A percentile compares a stretch with the other conserved stretches of the same genome.
These are phyloP conservation scores for Myopa tessellatipennis DNA, from an alignment of 2,888 invertebrate species.

Conservation along the genomic window DNA sequence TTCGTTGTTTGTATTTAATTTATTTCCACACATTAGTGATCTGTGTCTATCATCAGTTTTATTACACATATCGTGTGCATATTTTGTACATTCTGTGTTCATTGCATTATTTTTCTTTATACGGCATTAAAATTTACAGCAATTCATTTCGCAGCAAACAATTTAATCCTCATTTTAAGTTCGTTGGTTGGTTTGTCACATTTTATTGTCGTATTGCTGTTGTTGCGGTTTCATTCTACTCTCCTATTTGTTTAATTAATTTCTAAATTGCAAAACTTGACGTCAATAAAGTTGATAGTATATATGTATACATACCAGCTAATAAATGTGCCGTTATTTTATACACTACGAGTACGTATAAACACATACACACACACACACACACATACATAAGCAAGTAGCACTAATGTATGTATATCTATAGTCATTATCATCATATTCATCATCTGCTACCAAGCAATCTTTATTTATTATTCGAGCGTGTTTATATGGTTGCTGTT, in stretches of 20 bases:
- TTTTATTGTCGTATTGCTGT: neutral
- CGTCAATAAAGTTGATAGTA: neutral
- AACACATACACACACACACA: neutral
- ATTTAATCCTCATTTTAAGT: slow-evolving; percentile 11
- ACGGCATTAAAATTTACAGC: neutral
- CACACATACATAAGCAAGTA: neutral
- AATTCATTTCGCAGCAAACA: neutral
- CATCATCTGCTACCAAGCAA: neutral
- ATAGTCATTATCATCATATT: neutral
- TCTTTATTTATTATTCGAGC: slow-evolving; percentile 1
- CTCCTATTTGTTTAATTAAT: neutral
- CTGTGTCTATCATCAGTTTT: neutral
- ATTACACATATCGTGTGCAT: neutral
- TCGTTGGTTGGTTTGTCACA: neutral
- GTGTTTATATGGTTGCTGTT: slow-evolving; percentile 1
- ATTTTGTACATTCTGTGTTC: no score
- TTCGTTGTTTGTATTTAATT: no score
- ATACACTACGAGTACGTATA: neutral
- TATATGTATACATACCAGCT: neutral
- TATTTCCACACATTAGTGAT: neutral
- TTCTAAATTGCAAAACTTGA: slow-evolving; percentile 14
- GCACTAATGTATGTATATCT: neutral
- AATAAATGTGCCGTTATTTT: slow-evolving; percentile 23
- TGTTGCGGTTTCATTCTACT: neutral
- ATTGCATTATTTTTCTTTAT: neutral